Base-by-base conservation (phyloP, 2,797 vertebrate species). In the Sylvilagus floridanus region DNA sequence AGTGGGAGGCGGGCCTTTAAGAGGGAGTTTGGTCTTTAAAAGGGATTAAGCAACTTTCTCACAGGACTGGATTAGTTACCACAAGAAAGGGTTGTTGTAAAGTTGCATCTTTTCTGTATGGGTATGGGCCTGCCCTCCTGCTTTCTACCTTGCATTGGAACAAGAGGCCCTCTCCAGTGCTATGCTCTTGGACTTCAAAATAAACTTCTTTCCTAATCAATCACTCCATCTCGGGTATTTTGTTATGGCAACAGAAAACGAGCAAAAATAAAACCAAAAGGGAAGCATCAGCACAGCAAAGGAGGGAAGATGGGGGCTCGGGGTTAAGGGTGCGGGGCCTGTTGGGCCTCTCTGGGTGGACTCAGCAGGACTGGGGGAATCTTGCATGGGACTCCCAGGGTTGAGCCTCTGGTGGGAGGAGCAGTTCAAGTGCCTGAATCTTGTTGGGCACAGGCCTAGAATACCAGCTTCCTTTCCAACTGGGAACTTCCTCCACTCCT, bases 221-320 rank as follows among this genome's bases (percentile, higher is more conserved):
- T 47, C 11, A 47, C 14, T 11, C 60, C 26, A 28, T 28, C 32
- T 52, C 28, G 12, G 60, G 47, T 28, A 60, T 28, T 88, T 54
- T 93, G 47, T 88, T 75, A 82, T n/a, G 57, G 76, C 35, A 68
- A 62, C 47, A 47, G 35, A 32, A 66, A 66, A 68, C 11, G n/a
- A 47, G 32, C 60, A 42, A 30, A 87, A n/a, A 62, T 11, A 28
- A 68, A 30, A 37, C 17, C 30, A 30, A 75, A 60, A 83, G 13
- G 62, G 57, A 71, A 57, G 87, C 35, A 22, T 66, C 32, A n/a
- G 47, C 26, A 2, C 28, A 37, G 69, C 54, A 50, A 69, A 92
- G 57, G 22, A 71, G 8, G 86, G 68, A 60, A 19, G 26, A n/a
- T 79, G 75, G 68, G 32, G 13, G 14, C 24, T 42, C 22, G 21